Conservation (phyloP, 2,888 invertebrate genomes). For the Caenorhabditis japonica region DNA sequence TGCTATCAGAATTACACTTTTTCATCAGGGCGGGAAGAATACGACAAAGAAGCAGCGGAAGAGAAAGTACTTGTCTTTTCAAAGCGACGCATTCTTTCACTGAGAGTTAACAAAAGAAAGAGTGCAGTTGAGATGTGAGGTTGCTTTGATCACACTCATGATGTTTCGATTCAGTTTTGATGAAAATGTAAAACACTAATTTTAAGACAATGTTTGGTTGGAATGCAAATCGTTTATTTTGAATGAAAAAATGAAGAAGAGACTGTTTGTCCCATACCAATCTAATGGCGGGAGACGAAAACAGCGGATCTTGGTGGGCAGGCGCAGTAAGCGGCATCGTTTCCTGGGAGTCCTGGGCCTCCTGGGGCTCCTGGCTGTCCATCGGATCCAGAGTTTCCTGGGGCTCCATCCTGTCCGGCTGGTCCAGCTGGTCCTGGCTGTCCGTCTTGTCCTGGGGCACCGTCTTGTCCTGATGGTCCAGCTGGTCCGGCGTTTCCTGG, state of each 20-base stretch:
- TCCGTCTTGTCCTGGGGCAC: constrained; percentile 60
- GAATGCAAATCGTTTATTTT: constrained; percentile 43
- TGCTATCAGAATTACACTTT: no score
- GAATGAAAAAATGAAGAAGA: constrained; percentile 10
- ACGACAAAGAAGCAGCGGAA: no score
- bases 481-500: constrained; percentile 65
- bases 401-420: constrained; percentile 50
- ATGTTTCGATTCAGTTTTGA: no score
- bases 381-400: constrained; percentile 50
- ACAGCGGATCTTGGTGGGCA: constrained; percentile 62
- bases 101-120: no score
- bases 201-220: constrained; percentile 4
- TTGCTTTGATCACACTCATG: no score
- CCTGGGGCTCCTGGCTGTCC: constrained; percentile 56
- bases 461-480: constrained; percentile 57
- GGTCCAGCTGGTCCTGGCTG: constrained; percentile 62
- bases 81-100: no score
- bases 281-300: constrained; percentile 55
- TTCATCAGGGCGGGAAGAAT: no score
- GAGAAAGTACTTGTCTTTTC: no score
- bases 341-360: constrained; percentile 58
- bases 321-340: constrained; percentile 63
- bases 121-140: no score
- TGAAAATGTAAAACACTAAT: no score
- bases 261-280: constrained; percentile 20